Conservation (phyloP, 2,113 vertebrate species). For the Hucho hucho region DNA sequence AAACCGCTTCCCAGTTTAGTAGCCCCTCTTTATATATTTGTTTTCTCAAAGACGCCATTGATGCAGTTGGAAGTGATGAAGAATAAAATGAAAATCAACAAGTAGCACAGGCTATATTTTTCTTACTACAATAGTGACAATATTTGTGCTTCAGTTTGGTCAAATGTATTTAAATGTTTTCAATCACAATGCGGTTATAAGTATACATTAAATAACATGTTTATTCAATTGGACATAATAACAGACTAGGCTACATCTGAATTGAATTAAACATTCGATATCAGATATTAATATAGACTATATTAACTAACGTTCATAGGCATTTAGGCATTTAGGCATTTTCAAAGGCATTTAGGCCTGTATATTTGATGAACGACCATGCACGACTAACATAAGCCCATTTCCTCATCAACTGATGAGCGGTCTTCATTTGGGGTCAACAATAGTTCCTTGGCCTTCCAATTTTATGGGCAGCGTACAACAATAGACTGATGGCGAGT, state of each 20-base stretch:
- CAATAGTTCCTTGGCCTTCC: conserved; percentile 52
- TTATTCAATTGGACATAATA: too few relatives aligned
- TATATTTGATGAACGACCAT: too few relatives aligned
- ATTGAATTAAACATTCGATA: too few relatives aligned
- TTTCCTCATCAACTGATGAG: conserved; percentile 1
- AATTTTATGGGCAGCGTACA: conserved; percentile 47
- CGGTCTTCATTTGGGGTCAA: conserved; percentile 23
- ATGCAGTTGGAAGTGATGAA: conserved; percentile 48
- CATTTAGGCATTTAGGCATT: too few relatives aligned
- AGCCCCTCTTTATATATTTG: conserved; percentile 68
- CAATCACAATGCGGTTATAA: too few relatives aligned
- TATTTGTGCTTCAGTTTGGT: too few relatives aligned
- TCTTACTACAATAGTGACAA: background rate
- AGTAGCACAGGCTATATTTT: conserved; percentile 44
- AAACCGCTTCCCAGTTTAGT: conserved; percentile 54
- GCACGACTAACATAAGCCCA: conserved; percentile 9
- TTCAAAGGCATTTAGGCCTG: too few relatives aligned
- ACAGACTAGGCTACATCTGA: too few relatives aligned
- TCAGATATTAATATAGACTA: too few relatives aligned
- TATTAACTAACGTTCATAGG: too few relatives aligned
- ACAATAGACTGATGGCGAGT: conserved; percentile 31
- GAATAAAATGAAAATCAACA: conserved; percentile 63
- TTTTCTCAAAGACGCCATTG: conserved; percentile 67
- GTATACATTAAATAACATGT: too few relatives aligned
- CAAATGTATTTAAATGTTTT: too few relatives aligned